phyloP scores from a whole-genome alignment of 2,888 invertebrate species.

The Laothoe populi region DNA sequence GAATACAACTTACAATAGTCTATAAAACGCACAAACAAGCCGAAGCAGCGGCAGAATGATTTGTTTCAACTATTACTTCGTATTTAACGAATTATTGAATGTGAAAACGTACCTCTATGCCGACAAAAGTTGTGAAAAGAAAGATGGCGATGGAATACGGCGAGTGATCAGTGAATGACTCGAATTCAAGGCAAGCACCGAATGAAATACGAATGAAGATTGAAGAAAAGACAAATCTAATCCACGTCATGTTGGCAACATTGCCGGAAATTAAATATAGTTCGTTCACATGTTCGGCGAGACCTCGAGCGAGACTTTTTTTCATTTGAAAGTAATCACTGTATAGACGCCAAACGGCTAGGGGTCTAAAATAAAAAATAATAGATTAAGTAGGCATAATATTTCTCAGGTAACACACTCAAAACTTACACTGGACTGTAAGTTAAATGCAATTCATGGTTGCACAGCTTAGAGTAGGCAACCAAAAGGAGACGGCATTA shows the following conservation, averaged over 20 bases:
- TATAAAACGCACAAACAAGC: constrained; percentile 36
- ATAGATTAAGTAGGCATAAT: no score
- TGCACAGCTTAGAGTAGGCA: no score
- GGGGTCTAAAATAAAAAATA: no score
- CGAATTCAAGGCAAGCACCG: constrained; percentile 36
- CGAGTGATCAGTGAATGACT: constrained; percentile 54
- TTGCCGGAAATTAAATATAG: constrained; percentile 35
- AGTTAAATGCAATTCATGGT: no score
- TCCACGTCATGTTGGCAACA: constrained; percentile 29
- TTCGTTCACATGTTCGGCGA: neutral
- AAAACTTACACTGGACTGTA: no score
- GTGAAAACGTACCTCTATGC: constrained; percentile 74
- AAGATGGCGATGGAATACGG: constrained; percentile 74
- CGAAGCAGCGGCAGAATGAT: constrained; percentile 34
- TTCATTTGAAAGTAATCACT: neutral
- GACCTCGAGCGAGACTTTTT: neutral
- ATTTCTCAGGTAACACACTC: no score
- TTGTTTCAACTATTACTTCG: constrained; percentile 40
- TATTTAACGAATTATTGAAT: constrained; percentile 51
- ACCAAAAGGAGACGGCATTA: no score
- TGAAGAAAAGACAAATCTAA: constrained; percentile 31
- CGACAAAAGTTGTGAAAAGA: constrained; percentile 77
- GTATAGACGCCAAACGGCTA: no score
- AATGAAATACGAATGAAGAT: constrained; percentile 35
- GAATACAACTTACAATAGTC: constrained; percentile 41